Percentiles rank a stretch among this genome's conserved stretches.
Conservation (phyloP, 1,140 invertebrate species). For the Drosophila sproati region DNA sequence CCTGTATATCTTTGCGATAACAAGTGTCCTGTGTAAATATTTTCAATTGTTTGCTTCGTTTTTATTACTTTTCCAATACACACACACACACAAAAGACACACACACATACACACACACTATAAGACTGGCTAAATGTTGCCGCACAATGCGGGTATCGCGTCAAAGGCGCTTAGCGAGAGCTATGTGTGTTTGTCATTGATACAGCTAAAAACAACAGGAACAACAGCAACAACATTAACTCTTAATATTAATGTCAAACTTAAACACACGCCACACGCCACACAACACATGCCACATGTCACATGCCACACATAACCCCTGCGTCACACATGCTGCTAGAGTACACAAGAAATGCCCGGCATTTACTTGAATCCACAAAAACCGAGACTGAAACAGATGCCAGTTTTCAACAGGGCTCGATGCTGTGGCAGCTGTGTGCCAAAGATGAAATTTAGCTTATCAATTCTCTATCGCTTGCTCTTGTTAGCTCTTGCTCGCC, state of each 20-base stretch:
- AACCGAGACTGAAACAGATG: slow-evolving; percentile 1
- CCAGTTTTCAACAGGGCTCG: slow-evolving; percentile 11
- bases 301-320: neutral
- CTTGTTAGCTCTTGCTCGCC: neutral
- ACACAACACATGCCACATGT: neutral
- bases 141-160: neutral
- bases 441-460: slow-evolving; percentile 46
- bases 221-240: slow-evolving; percentile 19
- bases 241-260: slow-evolving; percentile 70
- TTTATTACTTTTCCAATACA: slow-evolving; percentile 69
- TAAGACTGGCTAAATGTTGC: slow-evolving; percentile 50
- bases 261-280: slow-evolving; percentile 42
- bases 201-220: slow-evolving; percentile 33
- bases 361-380: slow-evolving; percentile 1
- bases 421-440: slow-evolving; percentile 25
- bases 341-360: neutral
- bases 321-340: slow-evolving; percentile 10
- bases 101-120: slow-evolving; percentile 27
- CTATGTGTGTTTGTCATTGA: slow-evolving; percentile 44
- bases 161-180: slow-evolving; percentile 2
- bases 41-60: slow-evolving; percentile 81
- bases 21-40: slow-evolving; percentile 82
- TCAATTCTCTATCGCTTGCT: slow-evolving; percentile 16
- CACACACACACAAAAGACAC: slow-evolving; percentile 29
- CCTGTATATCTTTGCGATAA: slow-evolving; percentile 77